Conservation (phyloP, 2,888 invertebrate genomes). For the Athalia circularis region DNA sequence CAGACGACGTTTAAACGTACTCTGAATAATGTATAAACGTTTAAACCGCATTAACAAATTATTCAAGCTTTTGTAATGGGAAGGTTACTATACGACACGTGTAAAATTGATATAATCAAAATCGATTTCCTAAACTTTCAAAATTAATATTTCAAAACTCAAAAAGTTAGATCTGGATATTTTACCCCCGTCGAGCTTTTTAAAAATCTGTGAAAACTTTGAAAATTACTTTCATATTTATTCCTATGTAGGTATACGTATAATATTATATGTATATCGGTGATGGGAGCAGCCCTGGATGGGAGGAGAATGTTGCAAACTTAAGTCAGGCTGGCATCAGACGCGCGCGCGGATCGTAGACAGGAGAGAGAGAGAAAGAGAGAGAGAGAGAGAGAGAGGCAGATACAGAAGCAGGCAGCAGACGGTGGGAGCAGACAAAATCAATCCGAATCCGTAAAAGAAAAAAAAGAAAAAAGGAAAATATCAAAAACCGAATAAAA, state of each 20-base stretch:
- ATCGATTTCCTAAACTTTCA: conserved; percentile 7
- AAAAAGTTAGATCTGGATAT: conserved; percentile 4
- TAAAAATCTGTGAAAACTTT: conserved; percentile 15
- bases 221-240: conserved; percentile 16
- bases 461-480: too few relatives aligned
- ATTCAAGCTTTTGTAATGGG: not conserved
- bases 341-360: conserved; percentile 45
- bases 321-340: too few relatives aligned
- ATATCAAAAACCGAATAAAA: too few relatives aligned
- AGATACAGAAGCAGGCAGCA: conserved; percentile 32
- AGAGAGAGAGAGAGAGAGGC: conserved; percentile 49
- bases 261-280: too few relatives aligned
- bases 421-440: conserved; percentile 5
- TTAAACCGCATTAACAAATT: conserved; percentile 12
- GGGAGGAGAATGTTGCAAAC: too few relatives aligned
- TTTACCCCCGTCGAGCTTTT: not conserved
- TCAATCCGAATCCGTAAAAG: too few relatives aligned
- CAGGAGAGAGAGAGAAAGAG: conserved; percentile 36
- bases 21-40: conserved; percentile 44
- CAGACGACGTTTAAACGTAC: conserved; percentile 38
- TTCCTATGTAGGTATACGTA: not conserved
- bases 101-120: not conserved
- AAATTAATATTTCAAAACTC: conserved; percentile 7
- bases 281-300: too few relatives aligned
- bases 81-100: not conserved